Evolutionary conservation across 2,888 invertebrate species (phyloP).

Genomic region (Rhamnusium bicolor): DNA sequence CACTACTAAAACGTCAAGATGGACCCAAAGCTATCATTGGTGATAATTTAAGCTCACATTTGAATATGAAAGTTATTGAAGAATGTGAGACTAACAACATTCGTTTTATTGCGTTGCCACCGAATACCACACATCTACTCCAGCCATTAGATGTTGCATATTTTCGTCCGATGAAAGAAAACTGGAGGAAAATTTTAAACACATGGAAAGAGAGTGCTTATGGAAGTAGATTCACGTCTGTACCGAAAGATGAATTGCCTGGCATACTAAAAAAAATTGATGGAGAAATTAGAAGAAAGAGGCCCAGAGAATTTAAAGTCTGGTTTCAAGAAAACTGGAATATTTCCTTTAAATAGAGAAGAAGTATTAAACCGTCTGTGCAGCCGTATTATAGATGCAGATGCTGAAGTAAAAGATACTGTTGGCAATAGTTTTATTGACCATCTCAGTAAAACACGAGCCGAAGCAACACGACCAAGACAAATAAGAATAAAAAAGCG

Average conservation of each 20-base stretch:
- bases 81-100: constrained; percentile 39
- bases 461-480: constrained; percentile 15
- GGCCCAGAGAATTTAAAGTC: not conserved
- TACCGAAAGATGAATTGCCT: not conserved
- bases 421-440: constrained; percentile 15
- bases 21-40: constrained; percentile 42
- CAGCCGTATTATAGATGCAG: constrained; percentile 2
- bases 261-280: not conserved
- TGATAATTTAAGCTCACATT: constrained; percentile 45
- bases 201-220: not conserved
- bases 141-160: constrained; percentile 23
- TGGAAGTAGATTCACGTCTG: not conserved
- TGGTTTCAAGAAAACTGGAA: constrained; percentile 20
- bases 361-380: constrained; percentile 18
- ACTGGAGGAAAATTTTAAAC: not conserved
- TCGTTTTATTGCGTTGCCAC: constrained; percentile 18
- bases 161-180: constrained; percentile 10
- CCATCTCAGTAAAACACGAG: constrained; percentile 2
- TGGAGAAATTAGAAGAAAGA: too few species aligned
- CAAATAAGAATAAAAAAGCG: constrained; percentile 11
- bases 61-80: constrained; percentile 38
- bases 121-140: constrained; percentile 26
- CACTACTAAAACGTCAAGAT: not conserved
- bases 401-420: constrained; percentile 15
- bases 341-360: constrained; percentile 21